Base-by-base conservation (phyloP, 2,888 invertebrate genomes). In the Beris chalybata region DNA sequence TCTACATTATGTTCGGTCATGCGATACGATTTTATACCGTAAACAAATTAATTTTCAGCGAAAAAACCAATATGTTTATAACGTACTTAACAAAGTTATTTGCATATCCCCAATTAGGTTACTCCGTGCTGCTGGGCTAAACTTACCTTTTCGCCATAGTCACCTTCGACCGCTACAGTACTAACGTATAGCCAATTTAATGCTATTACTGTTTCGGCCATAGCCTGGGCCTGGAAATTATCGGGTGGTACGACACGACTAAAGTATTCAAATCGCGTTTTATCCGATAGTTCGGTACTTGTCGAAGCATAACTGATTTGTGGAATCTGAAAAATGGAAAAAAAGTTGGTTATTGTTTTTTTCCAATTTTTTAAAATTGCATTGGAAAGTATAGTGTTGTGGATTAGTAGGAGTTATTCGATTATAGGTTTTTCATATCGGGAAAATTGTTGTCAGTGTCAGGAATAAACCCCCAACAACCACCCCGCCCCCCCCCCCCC, bases 171-270 rank as follows among this genome's bases (percentile, higher is more conserved):
- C 29, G 89, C 89, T 6, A 91, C 85, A 0, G 90, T 90, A 15
- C 89, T 89, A 4, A 91, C 89, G 76, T 89, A 91, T 72, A 84
- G 87, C 90, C 90, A 91, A 47, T 86, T 85, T n/a, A 89, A 81
- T 67, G 83, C 82, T 66, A 83, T 83, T 54, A 89, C 84, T 73
- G 89, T 85, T 77, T 87, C 87, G 30, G 87, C 87, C 82, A 89
- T 86, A 0, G 88, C 85, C 71, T 86, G 86, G 0, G 88, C 88
- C 75, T 89, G 89, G 72, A 88, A 86, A 75, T 86, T 87, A 76
- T 89, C 89, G 9, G 89, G 88, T 6, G 89, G 89, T 9, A 89
- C 89, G 11, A 89, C 89, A 30, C 89, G 81, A 65, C 86, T 87
- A 76, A 89, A 89, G 72, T 87, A 86, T 73, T 87, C 87, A 76